Evolutionary conservation across 2,113 vertebrate species (phyloP).

Genomic region (Calyptomena viridis): DNA sequence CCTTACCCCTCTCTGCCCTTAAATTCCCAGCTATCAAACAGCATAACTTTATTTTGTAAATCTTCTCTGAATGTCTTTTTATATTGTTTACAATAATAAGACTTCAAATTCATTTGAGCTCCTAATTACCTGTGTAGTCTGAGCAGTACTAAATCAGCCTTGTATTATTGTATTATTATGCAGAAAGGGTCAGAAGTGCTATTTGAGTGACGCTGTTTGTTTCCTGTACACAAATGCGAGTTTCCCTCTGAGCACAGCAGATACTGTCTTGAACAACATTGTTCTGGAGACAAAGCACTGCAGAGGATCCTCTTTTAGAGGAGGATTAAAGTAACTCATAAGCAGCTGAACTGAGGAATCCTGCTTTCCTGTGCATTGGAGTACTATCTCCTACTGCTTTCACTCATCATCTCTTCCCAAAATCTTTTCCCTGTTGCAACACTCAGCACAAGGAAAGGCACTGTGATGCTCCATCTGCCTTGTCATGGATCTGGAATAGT

Average conservation of each 20-base stretch:
- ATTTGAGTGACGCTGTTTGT: conserved; percentile 23
- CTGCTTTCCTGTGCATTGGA: background rate
- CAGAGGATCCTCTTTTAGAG: background rate
- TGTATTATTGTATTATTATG: background rate
- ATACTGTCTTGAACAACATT: background rate
- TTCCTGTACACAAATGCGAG: conserved; percentile 20
- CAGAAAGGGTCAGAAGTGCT: conserved; percentile 14
- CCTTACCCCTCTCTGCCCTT: background rate
- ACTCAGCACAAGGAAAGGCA: background rate
- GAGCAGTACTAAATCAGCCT: background rate
- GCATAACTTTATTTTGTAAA: background rate
- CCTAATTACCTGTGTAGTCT: background rate
- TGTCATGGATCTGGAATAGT: background rate
- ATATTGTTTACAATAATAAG: background rate
- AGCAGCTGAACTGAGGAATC: background rate
- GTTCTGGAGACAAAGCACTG: conserved; percentile 6
- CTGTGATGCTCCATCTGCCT: background rate
- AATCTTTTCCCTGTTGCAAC: background rate
- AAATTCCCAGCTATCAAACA: background rate
- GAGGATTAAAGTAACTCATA: background rate
- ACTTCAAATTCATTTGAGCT: background rate
- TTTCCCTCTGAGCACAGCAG: conserved; percentile 20
- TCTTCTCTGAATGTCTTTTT: background rate
- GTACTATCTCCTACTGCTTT: background rate
- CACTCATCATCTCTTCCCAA: background rate